These are phyloP conservation scores for Cantharis rustica DNA, from an alignment of 2,888 invertebrate genomes.

Conservation along the genomic window DNA sequence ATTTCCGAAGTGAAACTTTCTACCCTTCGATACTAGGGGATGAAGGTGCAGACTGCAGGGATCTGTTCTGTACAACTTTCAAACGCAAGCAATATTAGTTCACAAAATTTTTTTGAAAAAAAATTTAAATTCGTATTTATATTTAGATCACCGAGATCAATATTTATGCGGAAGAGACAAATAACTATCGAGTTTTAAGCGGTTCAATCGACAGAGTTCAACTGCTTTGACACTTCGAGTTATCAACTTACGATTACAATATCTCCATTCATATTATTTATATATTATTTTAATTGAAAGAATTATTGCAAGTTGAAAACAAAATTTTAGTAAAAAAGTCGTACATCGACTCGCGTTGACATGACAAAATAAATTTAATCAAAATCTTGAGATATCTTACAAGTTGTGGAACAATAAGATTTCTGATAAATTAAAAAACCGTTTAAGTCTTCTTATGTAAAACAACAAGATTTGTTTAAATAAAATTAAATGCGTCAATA, in stretches of 20 bases:
- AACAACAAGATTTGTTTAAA: background rate
- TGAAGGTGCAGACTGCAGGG: background rate
- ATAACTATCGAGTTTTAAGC: background rate
- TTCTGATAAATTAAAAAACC: background rate
- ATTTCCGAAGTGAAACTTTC: background rate
- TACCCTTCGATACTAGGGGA: background rate
- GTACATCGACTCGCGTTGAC: background rate
- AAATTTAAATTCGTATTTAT: background rate
- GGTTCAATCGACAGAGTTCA: constrained; percentile 1
- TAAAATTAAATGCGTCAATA: background rate
- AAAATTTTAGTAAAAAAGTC: background rate
- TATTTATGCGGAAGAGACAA: background rate
- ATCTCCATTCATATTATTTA: background rate
- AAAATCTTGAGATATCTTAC: background rate
- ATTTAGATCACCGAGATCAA: background rate
- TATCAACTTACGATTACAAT: background rate
- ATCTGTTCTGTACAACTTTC: background rate
- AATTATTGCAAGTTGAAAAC: background rate
- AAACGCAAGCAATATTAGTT: background rate
- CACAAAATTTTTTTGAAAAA: background rate
- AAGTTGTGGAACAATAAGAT: background rate
- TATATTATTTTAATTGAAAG: background rate
- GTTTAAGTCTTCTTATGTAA: background rate
- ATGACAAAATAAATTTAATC: background rate
- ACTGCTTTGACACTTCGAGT: background rate